Evolutionary conservation across 2,113 vertebrate species (phyloP).

Genomic region (Aldabrachelys gigantea): DNA sequence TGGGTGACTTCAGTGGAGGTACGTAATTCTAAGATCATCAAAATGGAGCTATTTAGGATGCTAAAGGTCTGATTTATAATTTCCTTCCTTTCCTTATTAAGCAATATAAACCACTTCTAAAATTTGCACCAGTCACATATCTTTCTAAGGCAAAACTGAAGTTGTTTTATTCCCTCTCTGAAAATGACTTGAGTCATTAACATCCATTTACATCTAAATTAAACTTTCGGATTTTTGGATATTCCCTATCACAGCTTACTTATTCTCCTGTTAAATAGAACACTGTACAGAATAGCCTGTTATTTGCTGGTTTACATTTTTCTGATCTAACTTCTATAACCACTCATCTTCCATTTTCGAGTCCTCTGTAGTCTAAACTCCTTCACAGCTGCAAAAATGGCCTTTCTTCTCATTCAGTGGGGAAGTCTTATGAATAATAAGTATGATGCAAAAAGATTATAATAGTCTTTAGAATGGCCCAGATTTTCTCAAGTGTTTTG

Average conservation of each 20-base stretch:
- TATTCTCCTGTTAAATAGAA: conserved; percentile 18
- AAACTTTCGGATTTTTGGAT: neutral
- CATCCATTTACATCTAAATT: neutral
- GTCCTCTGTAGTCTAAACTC: neutral
- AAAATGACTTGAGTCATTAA: conserved; percentile 9
- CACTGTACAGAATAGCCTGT: conserved; percentile 9
- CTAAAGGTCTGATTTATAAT: neutral
- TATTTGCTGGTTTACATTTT: conserved; percentile 23
- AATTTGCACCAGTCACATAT: conserved; percentile 7
- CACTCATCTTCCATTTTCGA: neutral
- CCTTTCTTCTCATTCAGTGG: neutral
- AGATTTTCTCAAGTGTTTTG: conserved; percentile 12
- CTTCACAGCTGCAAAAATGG: neutral
- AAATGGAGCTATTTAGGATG: neutral
- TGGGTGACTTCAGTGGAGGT: neutral
- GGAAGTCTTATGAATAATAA: conserved; percentile 19
- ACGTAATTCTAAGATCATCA: neutral
- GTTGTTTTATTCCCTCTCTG: conserved; percentile 18
- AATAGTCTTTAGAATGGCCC: conserved; percentile 13
- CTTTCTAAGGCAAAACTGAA: conserved; percentile 18
- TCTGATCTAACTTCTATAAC: conserved; percentile 38
- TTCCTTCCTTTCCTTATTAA: neutral
- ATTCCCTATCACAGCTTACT: neutral
- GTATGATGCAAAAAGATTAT: neutral
- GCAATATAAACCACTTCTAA: conserved; percentile 1